These are phyloP conservation scores for Fistularia tabacaria DNA, from an alignment of 2,797 vertebrate species.

Conservation along the genomic window DNA sequence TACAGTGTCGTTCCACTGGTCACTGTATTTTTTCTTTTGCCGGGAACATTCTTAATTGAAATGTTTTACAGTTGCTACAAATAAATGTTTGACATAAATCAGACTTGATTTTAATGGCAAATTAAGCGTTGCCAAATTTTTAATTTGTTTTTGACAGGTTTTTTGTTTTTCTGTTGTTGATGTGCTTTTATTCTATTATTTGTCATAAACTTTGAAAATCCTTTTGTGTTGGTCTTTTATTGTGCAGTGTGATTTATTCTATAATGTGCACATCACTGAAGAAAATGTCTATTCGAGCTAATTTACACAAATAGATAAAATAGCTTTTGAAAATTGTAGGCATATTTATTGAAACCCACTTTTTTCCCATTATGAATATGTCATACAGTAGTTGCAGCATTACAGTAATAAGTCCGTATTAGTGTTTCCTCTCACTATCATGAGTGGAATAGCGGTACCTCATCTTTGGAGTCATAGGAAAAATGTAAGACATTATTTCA, in stretches of 20 bases:
- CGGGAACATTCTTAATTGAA: conserved; percentile 2
- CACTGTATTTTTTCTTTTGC: conserved; percentile 25
- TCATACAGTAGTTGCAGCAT: conserved; percentile 14
- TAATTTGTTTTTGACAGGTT: conserved; percentile 23
- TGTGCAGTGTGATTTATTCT: not conserved
- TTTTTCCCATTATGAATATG: conserved; percentile 21
- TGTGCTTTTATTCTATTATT: conserved; percentile 1
- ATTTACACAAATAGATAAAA: not conserved
- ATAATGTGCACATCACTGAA: not conserved
- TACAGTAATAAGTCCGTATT: conserved; percentile 34
- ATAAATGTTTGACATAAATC: conserved; percentile 6
- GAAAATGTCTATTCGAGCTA: too few relatives aligned
- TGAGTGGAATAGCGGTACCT: conserved; percentile 30
- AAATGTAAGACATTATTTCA: conserved; percentile 36
- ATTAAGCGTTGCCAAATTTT: conserved; percentile 1
- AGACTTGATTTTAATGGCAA: conserved; percentile 8
- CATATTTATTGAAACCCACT: conserved; percentile 28
- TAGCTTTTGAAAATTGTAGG: not conserved
- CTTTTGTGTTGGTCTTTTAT: conserved; percentile 17
- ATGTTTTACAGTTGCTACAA: conserved; percentile 2
- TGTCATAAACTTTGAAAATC: conserved; percentile 31
- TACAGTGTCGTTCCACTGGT: not conserved
- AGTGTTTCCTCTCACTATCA: conserved; percentile 14
- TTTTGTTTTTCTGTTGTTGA: too few relatives aligned
- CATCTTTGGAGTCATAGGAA: conserved; percentile 38